Evolutionary conservation across 2,797 vertebrate species (phyloP).

Genomic region (Aldrovandia affinis): DNA sequence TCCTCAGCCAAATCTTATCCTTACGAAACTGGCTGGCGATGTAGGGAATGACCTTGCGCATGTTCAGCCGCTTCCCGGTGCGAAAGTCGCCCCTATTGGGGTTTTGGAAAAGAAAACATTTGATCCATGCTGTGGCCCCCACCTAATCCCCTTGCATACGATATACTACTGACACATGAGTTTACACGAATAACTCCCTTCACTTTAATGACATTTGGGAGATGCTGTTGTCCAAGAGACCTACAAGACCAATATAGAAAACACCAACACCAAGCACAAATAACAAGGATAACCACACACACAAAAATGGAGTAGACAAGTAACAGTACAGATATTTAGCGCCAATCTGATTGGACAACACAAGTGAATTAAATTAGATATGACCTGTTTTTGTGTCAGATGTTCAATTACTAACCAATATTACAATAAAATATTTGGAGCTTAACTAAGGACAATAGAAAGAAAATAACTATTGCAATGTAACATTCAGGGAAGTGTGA

Average conservation of each 20-base stretch:
- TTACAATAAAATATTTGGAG: not conserved
- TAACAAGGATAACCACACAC: too few relatives aligned
- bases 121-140: not conserved
- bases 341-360: not conserved
- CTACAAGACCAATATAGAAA: not conserved
- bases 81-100: constrained; percentile 89
- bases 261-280: too few relatives aligned
- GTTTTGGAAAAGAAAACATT: not conserved
- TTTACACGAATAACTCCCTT: not conserved
- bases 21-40: constrained; percentile 98
- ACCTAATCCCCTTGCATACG: not conserved
- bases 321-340: not conserved
- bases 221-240: not conserved
- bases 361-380: not conserved
- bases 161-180: too few relatives aligned
- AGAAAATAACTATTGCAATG: not conserved
- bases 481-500: not conserved
- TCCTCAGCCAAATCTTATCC: constrained; percentile 97
- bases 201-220: not conserved
- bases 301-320: not conserved
- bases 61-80: constrained; percentile 94
- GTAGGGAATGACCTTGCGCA: constrained; percentile 98
- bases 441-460: not conserved
- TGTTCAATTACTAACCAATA: not conserved
- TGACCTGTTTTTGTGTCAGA: too few relatives aligned